Base-by-base conservation (phyloP, 2,888 invertebrate species). In the Periphyllus acericola region DNA sequence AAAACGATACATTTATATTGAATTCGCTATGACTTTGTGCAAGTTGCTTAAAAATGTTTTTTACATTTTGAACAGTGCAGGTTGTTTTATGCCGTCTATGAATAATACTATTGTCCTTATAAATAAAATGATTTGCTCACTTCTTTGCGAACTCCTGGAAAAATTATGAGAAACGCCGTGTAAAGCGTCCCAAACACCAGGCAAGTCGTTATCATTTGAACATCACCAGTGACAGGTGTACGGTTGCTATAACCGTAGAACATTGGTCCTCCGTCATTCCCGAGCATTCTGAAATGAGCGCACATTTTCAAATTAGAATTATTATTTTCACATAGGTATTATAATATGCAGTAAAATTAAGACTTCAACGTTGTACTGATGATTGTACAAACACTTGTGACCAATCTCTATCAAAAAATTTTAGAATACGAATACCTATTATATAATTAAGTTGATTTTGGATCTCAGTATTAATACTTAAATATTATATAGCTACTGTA, bases 261-360 rank as follows among this genome's bases (percentile, higher is more conserved):
- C 91, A 98, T 98, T 90, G 99, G 99, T 90, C 97, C 98, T 92
- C 98, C 98, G 93, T 98, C 96, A 93, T 95, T 95, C 92, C 99
- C 96, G 93, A 98, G 98, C 98, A 87, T 87, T 66, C 86, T 87
- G 32, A 80, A 66, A 80, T 25, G 0, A 76, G 6, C 29, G 11
- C 1, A 29, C 29, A 36, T 14, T 46, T 46, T 46, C 14, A 46
- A n/a, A 68, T 68, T 11, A 71, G 32, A 71, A 71, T 71, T 0
- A 71, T 71, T 71, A 25, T 71, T 71, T 17, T 29, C n/a, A n/a
- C 29, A 46, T 36, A 36, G n/a, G n/a, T n/a, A n/a, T n/a, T 36
- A 36, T 36, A 6, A 36, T 36, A 6, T 36, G n/a, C n/a, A n/a
- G n/a, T n/a, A n/a, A 36, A 6, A 36, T 36, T 36, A 36, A 36